Evolutionary conservation across 2,888 invertebrate species (phyloP).

Genomic region (Nephrocerus scutellatus): DNA sequence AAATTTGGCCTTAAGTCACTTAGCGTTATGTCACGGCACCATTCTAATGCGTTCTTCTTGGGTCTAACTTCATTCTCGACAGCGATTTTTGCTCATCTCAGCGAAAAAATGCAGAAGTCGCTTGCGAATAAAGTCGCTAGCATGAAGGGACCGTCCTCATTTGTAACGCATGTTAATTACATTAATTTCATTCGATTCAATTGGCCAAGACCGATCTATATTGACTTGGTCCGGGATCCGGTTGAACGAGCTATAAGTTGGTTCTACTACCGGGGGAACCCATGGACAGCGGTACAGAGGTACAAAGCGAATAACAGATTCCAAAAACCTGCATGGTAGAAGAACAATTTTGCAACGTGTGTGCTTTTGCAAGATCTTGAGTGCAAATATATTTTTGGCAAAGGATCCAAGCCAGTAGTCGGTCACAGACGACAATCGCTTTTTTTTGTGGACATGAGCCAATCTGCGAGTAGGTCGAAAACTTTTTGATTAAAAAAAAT

Average conservation of each 20-base stretch:
- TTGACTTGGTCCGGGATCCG: conserved; percentile 81
- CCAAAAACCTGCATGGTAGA: conserved; percentile 54
- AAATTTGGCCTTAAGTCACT: too few relatives aligned
- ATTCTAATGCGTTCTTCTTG: conserved; percentile 24
- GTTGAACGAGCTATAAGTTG: conserved; percentile 83
- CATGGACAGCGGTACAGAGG: conserved; percentile 53
- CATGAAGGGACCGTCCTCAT: conserved; percentile 65
- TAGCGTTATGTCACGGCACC: too few relatives aligned
- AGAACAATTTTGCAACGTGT: conserved; percentile 80
- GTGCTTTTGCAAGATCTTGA: conserved; percentile 71
- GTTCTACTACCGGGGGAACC: conserved; percentile 84
- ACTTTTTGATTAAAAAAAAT: not conserved
- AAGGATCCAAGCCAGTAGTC: conserved; percentile 65
- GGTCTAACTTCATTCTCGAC: conserved; percentile 56
- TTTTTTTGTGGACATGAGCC: conserved; percentile 76
- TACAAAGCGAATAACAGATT: conserved; percentile 24
- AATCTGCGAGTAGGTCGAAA: conserved; percentile 64
- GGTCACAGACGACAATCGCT: conserved; percentile 78
- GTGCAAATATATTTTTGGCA: conserved; percentile 70
- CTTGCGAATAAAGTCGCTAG: conserved; percentile 68
- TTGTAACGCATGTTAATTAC: conserved; percentile 81
- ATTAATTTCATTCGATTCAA: conserved; percentile 74
- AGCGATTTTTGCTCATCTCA: conserved; percentile 20
- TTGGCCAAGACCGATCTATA: conserved; percentile 74
- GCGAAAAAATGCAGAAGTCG: conserved; percentile 46